Evolutionary conservation across 2,113 vertebrate species (phyloP).

Genomic region (sheep (Ovis aries)): ARS-UI_Ramb_v3.0 NC_056056.1:72227001-72227500

Average conservation of each 20-base stretch:
- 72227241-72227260: not conserved
- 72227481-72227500: not conserved
- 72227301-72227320: not conserved
- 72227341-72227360: not conserved
- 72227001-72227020: not conserved
- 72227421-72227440: not conserved
- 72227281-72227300: not conserved
- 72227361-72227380: not conserved
- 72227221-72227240: not conserved
- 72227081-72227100: not conserved
- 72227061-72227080: not conserved
- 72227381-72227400: not conserved
- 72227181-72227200: not conserved
- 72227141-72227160: not conserved
- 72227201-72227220: not conserved
- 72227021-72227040: not conserved
- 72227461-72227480: not conserved
- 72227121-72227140: not conserved
- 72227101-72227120: not conserved
- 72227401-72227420: not conserved
- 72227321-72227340: not conserved
- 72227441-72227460: not conserved
- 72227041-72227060: fast-evolving
- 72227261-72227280: not conserved
- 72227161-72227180: not conserved